phyloP scores from a whole-genome alignment of 2,888 invertebrate genomes.

The Catocala sponsa region DNA sequence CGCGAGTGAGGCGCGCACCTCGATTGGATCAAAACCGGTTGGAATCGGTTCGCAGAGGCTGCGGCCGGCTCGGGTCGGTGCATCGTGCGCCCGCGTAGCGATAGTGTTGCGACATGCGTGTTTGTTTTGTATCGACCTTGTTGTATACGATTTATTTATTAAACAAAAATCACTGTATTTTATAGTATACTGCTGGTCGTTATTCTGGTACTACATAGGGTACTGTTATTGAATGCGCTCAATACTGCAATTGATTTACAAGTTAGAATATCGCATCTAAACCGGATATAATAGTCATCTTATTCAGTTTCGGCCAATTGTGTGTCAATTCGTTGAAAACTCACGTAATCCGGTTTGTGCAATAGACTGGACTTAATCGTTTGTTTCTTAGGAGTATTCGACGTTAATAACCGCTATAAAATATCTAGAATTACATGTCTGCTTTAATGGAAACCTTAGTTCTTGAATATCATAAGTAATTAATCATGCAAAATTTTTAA shows the following conservation, averaged over 20 bases:
- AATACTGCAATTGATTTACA: slow-evolving; percentile 19
- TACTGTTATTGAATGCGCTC: slow-evolving; percentile 37
- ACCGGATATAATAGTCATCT: slow-evolving; percentile 59
- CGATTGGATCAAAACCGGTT: slow-evolving; percentile 83
- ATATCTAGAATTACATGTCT: no score
- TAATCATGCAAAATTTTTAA: no score
- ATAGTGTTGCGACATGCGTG: slow-evolving; percentile 70
- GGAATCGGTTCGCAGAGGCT: slow-evolving; percentile 79
- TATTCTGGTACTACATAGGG: neutral
- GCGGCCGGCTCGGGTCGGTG: slow-evolving; percentile 80
- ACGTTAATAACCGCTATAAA: slow-evolving; percentile 7
- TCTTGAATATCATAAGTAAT: no score
- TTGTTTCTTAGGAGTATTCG: slow-evolving; percentile 31
- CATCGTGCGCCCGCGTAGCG: slow-evolving; percentile 61
- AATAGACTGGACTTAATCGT: slow-evolving; percentile 22
- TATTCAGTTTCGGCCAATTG: slow-evolving; percentile 64
- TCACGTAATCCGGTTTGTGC: slow-evolving; percentile 57
- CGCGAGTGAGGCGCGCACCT: slow-evolving; percentile 72
- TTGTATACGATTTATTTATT: slow-evolving; percentile 24
- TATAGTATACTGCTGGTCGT: neutral
- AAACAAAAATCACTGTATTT: slow-evolving; percentile 8
- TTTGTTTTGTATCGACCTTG: slow-evolving; percentile 44
- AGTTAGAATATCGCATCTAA: slow-evolving; percentile 50
- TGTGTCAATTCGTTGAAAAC: slow-evolving; percentile 58
- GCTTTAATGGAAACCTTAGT: no score